Evolutionary conservation across 2,113 vertebrate genomes (phyloP).

Genomic region (Hypanus sabinus): DNA sequence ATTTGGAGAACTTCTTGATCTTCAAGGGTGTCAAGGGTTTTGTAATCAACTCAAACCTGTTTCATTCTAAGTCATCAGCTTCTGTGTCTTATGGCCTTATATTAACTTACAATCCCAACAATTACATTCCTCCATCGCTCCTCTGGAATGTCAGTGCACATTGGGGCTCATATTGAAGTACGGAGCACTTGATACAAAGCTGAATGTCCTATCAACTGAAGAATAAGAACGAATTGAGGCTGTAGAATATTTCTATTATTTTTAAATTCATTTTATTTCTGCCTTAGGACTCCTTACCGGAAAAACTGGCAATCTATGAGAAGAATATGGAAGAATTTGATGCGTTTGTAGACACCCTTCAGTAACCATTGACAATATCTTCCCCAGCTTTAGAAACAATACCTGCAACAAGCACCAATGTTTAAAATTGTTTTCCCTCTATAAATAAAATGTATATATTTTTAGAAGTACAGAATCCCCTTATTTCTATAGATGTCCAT

Average conservation of each 20-base stretch:
- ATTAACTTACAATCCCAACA: background rate
- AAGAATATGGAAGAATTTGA: conserved; percentile 96
- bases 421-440: conserved; percentile 9
- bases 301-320: conserved; percentile 91
- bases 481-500: conserved; percentile 37
- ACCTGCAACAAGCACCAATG: background rate
- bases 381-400: conserved; percentile 11
- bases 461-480: conserved; percentile 34
- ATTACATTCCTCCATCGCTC: background rate
- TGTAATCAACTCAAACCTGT: background rate
- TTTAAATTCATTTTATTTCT: background rate
- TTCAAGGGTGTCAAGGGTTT: background rate
- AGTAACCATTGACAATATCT: conserved; percentile 56
- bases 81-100: no score
- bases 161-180: background rate
- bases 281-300: conserved; percentile 83
- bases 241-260: background rate
- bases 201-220: background rate
- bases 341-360: conserved; percentile 94
- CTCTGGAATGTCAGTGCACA: background rate
- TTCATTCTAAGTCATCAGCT: background rate
- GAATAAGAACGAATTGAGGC: background rate
- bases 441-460: conserved; percentile 38
- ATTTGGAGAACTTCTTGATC: background rate
- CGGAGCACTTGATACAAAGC: background rate